Evolutionary conservation across 2,113 vertebrate species (phyloP).

Genomic region (Gavia stellata): DNA sequence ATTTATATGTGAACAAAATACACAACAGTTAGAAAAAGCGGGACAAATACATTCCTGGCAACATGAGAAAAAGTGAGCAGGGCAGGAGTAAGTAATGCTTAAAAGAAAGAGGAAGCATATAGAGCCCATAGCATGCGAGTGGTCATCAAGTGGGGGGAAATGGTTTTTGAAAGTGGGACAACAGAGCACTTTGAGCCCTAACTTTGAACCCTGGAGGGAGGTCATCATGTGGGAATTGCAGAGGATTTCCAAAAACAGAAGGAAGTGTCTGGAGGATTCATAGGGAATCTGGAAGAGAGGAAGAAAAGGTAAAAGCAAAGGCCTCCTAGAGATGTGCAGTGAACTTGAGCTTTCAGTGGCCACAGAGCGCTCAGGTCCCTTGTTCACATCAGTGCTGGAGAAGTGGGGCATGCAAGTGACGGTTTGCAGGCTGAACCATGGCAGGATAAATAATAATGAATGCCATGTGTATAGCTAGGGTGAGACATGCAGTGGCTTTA

Average conservation of each 20-base stretch:
- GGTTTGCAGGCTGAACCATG: neutral
- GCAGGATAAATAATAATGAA: neutral
- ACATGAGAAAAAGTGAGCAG: neutral
- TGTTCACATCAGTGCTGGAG: neutral
- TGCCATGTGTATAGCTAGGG: neutral
- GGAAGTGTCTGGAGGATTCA: neutral
- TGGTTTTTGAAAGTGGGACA: neutral
- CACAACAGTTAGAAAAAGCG: neutral
- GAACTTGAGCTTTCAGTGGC: neutral
- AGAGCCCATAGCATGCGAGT: neutral
- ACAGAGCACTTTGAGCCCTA: no score
- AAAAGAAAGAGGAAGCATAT: neutral
- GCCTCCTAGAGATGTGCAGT: neutral
- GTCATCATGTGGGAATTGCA: neutral
- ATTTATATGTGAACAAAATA: neutral
- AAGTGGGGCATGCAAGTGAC: rapidly evolving
- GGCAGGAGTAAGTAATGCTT: neutral
- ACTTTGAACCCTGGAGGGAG: neutral
- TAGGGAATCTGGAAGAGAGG: neutral
- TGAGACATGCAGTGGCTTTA: neutral
- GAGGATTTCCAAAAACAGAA: neutral
- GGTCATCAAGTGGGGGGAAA: rapidly evolving
- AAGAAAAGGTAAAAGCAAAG: neutral
- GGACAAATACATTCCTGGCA: neutral
- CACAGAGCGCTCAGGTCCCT: neutral